Evolutionary conservation across 2,888 invertebrate species (phyloP), one percentile per base, ranked within the genome.

Genomic region (Perithous albicinctus): DNA sequence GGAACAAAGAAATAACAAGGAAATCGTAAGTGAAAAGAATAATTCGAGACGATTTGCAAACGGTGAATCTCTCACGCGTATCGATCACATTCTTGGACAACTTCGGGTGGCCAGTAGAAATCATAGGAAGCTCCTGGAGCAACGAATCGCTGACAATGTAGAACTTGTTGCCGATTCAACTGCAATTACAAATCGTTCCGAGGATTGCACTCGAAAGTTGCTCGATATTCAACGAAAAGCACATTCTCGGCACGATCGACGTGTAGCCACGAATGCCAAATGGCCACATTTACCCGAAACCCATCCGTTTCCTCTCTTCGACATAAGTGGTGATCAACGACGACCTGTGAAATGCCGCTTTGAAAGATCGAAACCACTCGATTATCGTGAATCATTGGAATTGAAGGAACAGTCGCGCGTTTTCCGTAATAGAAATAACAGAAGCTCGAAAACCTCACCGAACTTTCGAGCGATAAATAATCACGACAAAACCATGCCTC

Each of bases 71-170:
- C 84, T 90, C 26, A 85, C 77, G 3, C 87, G 88, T 79, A 88
- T 90, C 85, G 91, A 91, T 56, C 79, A 84, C 66, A 87, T 91
- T 83, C 88, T 91, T 41, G 82, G 86, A 18, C 89, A 91, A 78
- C 82, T 91, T 66, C 86, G 85, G 26, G 87, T 84, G n/a, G 91
- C 91, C 63, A 91, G 91, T 84, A 85, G 87, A 46, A 90, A 91
- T 84, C 90, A 92, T 84, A 89, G 88, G 10, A 83, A 85, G 4
- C 89, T 92, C 18, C 83, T 92, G 35, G 88, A 89, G 72, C 86
- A 29, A n/a, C 26, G 90, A 48, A 86, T 88, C 32, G 79, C 83
- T 66, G 84, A 87, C 56, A 56, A 67, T 35, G 66, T 70, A 32
- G 41, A 70, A 29, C 54, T 67, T 15, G 15, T 73, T 3, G 56